Conservation (phyloP, 2,797 vertebrate genomes). For the Botia kubotai region DNA sequence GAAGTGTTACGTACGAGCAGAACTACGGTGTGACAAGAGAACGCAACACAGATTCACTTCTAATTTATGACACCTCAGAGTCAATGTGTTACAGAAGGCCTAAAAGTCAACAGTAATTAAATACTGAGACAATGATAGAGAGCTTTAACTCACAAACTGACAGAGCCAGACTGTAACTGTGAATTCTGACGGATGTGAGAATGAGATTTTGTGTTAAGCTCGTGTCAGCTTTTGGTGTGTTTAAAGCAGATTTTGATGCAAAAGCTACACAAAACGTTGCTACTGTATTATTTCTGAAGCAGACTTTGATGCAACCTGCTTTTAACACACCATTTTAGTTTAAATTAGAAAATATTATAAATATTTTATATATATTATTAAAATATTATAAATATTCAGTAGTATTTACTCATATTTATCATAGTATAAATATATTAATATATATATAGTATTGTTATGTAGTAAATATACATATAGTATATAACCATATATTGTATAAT, state of each 20-base stretch:
- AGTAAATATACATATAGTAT: too few relatives aligned
- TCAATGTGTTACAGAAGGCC: neutral
- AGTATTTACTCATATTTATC: too few relatives aligned
- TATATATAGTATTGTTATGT: too few relatives aligned
- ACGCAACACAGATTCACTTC: neutral
- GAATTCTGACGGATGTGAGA: neutral
- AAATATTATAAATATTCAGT: too few relatives aligned
- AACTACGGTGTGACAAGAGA: neutral
- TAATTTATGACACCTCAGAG: neutral
- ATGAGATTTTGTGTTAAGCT: neutral
- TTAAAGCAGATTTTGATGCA: neutral
- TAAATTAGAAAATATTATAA: neutral
- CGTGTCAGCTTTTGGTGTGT: neutral
- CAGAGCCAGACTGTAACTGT: constrained; percentile 3
- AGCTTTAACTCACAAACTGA: constrained; percentile 11
- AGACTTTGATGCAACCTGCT: neutral
- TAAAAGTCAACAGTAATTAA: neutral
- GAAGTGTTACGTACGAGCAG: neutral
- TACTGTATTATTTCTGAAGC: neutral
- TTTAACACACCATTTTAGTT: neutral
- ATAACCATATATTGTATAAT: too few relatives aligned
- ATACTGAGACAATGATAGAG: neutral
- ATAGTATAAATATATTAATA: too few relatives aligned
- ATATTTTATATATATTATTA: too few relatives aligned
- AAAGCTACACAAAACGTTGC: neutral